These are phyloP conservation scores for Creontiades dilutus DNA, from an alignment of 2,888 invertebrate genomes.

Conservation along the genomic window DNA sequence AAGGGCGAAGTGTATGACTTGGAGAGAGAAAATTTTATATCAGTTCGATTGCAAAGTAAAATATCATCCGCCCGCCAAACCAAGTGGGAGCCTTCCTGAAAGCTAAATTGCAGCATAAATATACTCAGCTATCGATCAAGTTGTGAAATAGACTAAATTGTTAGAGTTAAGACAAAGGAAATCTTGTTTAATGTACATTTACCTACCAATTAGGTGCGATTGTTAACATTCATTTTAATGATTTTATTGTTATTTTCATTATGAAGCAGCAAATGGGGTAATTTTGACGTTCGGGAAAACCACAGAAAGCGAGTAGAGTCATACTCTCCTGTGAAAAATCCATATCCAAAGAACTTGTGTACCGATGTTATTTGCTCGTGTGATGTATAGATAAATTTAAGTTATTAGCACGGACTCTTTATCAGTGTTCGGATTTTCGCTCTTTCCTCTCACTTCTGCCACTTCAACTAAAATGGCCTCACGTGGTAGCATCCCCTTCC, in stretches of 20 bases:
- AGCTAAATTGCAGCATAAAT: neutral
- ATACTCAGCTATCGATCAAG: slow-evolving; percentile 6
- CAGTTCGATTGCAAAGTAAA: too few species aligned
- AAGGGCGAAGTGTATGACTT: too few species aligned
- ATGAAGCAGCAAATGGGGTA: neutral
- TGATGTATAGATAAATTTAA: neutral
- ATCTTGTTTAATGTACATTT: slow-evolving; percentile 3
- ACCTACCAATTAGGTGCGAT: neutral
- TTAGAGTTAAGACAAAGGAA: neutral
- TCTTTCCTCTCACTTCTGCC: neutral
- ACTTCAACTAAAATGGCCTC: neutral
- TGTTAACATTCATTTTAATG: neutral
- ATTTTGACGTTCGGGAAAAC: neutral
- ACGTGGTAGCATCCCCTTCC: too few species aligned
- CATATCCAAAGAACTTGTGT: slow-evolving; percentile 12
- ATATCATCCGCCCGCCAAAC: neutral
- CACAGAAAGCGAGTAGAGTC: neutral
- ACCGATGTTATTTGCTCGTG: neutral
- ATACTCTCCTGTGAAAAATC: neutral
- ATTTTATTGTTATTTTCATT: neutral
- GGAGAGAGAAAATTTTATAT: too few species aligned
- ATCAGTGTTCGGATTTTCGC: slow-evolving; percentile 1
- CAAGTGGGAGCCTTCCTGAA: neutral
- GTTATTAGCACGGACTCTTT: neutral
- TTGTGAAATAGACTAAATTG: slow-evolving; percentile 5